Evolutionary conservation across 1,140 invertebrate species (phyloP).

Genomic region (Cataglyphis hispanica): DNA sequence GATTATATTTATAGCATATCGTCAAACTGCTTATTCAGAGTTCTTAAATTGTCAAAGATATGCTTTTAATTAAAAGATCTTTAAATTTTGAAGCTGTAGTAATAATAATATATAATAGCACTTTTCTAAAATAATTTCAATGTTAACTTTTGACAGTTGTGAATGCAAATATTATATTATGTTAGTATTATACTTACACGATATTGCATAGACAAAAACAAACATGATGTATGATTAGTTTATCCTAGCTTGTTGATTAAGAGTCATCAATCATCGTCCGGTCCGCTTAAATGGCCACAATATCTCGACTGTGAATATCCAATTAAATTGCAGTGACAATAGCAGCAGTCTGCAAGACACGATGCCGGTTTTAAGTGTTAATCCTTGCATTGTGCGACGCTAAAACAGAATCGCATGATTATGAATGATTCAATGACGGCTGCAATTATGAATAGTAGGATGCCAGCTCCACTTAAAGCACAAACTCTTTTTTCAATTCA

Average conservation of each 20-base stretch:
- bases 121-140: too few relatives aligned
- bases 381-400: slow-evolving; percentile 30
- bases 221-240: slow-evolving; percentile 1
- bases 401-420: slow-evolving; percentile 28
- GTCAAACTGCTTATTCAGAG: too few relatives aligned
- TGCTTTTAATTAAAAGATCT: too few relatives aligned
- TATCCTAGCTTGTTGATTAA: slow-evolving; percentile 29
- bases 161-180: not conserved
- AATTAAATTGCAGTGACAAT: slow-evolving; percentile 39
- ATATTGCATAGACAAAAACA: not conserved
- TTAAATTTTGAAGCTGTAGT: too few relatives aligned
- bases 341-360: slow-evolving; percentile 14
- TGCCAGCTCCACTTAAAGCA: not conserved
- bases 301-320: slow-evolving; percentile 30
- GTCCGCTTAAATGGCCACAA: slow-evolving; percentile 8
- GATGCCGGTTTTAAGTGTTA: slow-evolving; percentile 16
- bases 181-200: not conserved
- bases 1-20: too few relatives aligned
- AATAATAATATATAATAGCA: too few relatives aligned
- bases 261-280: slow-evolving; percentile 20
- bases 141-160: not conserved
- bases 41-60: too few relatives aligned
- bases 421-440: slow-evolving; percentile 43
- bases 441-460: slow-evolving; percentile 19
- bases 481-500: not conserved